Evolutionary conservation across 2,797 vertebrate genomes (phyloP).

Genomic region (Gadopsis bispinosus): DNA sequence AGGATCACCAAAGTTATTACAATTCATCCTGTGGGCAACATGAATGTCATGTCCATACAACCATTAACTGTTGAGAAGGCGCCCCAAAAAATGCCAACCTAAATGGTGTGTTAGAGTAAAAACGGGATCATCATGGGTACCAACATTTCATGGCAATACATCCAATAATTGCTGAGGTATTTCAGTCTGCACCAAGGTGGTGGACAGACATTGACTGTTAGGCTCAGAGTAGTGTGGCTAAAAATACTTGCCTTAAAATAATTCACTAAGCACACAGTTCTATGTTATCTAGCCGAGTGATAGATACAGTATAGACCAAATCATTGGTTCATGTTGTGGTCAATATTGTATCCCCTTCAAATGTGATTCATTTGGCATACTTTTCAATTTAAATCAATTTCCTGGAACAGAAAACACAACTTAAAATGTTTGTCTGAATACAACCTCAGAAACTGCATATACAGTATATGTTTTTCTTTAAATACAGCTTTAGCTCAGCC

Average conservation of each 20-base stretch:
- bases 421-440: not conserved
- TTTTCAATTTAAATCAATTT: not conserved
- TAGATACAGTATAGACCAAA: conserved; percentile 1
- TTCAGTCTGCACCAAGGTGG: not conserved
- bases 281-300: conserved; percentile 2
- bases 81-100: too few relatives aligned
- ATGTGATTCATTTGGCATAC: too few relatives aligned
- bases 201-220: not conserved
- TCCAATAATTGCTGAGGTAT: not conserved
- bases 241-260: conserved; percentile 20
- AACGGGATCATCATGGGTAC: not conserved
- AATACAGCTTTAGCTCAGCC: too few relatives aligned
- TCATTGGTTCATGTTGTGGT: not conserved
- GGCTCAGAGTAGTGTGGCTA: conserved; percentile 3
- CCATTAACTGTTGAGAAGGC: not conserved
- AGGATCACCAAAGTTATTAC: not conserved
- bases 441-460: too few relatives aligned
- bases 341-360: not conserved
- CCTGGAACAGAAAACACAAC: not conserved
- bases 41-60: not conserved
- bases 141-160: not conserved
- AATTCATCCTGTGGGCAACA: not conserved
- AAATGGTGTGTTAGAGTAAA: too few relatives aligned
- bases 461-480: too few relatives aligned
- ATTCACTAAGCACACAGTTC: not conserved